A percentile compares a stretch with the other conserved stretches of the same genome.
These are phyloP conservation scores for Andrena flavipes DNA, from an alignment of 2,888 invertebrate genomes.

Conservation along the genomic window DNA sequence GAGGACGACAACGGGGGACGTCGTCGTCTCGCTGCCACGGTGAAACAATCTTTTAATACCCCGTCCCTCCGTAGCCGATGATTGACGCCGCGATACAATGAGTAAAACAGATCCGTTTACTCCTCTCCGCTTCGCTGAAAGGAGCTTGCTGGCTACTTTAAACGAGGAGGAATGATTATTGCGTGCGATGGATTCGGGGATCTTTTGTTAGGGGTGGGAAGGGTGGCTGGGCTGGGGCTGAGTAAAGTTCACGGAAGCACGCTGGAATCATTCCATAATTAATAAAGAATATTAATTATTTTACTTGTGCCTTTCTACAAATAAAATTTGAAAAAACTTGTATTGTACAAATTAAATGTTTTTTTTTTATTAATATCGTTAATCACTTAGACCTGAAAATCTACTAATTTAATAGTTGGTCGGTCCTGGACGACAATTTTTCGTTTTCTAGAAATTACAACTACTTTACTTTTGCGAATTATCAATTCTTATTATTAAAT, in stretches of 20 bases:
- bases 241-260: neutral
- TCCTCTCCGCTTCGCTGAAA: conserved; percentile 12
- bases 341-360: no score
- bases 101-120: conserved; percentile 40
- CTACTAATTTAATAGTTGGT: no score
- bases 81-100: conserved; percentile 43
- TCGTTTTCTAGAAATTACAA: no score
- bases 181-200: neutral
- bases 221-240: neutral
- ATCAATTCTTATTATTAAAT: no score
- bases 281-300: no score
- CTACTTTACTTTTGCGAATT: no score
- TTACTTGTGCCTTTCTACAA: no score
- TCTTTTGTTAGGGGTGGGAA: neutral
- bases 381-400: no score
- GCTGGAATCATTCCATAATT: neutral
- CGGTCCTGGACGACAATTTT: no score
- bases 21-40: conserved; percentile 35
- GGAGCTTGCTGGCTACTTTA: conserved; percentile 24
- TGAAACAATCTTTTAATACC: conserved; percentile 56
- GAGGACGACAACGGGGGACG: conserved; percentile 45
- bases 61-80: conserved; percentile 32
- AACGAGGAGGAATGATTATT: conserved; percentile 24
- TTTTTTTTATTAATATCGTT: no score
- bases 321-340: no score